Evolutionary conservation across 2,113 vertebrate genomes (phyloP), one percentile per base, ranked within the genome.

Genomic region (Fregata magnificens): DNA sequence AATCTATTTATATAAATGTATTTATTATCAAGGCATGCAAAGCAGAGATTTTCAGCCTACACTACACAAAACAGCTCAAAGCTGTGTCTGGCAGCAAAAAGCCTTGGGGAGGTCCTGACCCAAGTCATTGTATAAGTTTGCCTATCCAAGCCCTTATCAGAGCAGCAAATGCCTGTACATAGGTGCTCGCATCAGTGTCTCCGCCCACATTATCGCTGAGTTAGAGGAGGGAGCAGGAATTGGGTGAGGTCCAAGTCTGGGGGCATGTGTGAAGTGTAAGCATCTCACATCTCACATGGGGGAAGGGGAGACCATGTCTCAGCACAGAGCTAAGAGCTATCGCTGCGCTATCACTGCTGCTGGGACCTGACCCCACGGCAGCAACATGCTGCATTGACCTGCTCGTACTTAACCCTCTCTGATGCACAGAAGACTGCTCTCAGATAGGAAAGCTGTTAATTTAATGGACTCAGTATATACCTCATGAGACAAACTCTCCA

Each of bases 21-120:
- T 86, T 94, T 94, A 67, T 87, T 87, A 89, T 31, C 53, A 40
- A 96, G 91, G 28, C 69, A 74, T 93, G 77, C 84, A 96, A 88
- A 91, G 52, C 77, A 82, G 77, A 84, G 77, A 31, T 79, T 79
- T 34, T 67, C 81, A 93, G 81, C 59, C 77, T 67, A 86, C 69
- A 10, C 52, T 71, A 78, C 77, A 82, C 42, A 87, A 79, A 90
- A 85, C 34, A 92, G 44, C 88, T 92, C 84, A 93, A 72, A 95
- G 84, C 93, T 87, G 47, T 85, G 77, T 81, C 89, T 94, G 77
- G n/a, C 77, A 94, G 89, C 65, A 74, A 82, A 84, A 89, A 87
- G 11, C 56, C 61, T 52, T 71, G 56, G 31, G 40, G 24, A 82
- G 55, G 65, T 79, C 77, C 91, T 69, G 52, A 76, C 77, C 26